Percentiles rank a stretch among this genome's conserved stretches.
Conservation (phyloP, 2,888 invertebrate genomes). For the Cepaea hortensis region DNA sequence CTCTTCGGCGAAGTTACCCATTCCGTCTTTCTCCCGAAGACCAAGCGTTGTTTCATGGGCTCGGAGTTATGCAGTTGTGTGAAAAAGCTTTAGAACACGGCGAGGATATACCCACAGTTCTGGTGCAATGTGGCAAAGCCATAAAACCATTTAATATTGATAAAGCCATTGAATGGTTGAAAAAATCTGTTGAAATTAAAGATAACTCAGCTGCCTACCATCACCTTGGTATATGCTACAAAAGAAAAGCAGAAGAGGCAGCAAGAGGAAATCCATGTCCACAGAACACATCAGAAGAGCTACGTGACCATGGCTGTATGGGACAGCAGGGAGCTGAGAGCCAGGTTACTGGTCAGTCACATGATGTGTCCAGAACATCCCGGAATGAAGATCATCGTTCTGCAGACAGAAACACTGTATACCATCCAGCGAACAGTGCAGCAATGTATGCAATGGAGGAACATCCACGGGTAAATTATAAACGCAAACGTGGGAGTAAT, state of each 20-base stretch:
- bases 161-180: not conserved
- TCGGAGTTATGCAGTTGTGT: not conserved
- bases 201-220: not conserved
- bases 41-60: not conserved
- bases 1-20: not conserved
- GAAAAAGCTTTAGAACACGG: conserved; percentile 6
- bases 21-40: not conserved
- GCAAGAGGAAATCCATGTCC: not conserved
- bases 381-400: no score
- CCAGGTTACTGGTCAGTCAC: no score
- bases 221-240: conserved; percentile 16
- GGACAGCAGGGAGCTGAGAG: no score
- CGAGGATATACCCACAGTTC: not conserved
- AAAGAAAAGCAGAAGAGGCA: not conserved
- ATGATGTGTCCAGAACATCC: no score
- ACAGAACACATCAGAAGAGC: no score
- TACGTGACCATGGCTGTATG: no score
- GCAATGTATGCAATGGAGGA: no score
- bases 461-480: no score
- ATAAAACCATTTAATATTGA: not conserved
- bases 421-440: no score
- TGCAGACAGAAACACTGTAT: no score
- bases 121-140: not conserved
- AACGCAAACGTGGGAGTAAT: no score
- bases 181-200: conserved; percentile 20